Evolutionary conservation across 2,888 invertebrate genomes (phyloP), one percentile per base, ranked within the genome.

Genomic region (Tupiocoris notatus): DNA sequence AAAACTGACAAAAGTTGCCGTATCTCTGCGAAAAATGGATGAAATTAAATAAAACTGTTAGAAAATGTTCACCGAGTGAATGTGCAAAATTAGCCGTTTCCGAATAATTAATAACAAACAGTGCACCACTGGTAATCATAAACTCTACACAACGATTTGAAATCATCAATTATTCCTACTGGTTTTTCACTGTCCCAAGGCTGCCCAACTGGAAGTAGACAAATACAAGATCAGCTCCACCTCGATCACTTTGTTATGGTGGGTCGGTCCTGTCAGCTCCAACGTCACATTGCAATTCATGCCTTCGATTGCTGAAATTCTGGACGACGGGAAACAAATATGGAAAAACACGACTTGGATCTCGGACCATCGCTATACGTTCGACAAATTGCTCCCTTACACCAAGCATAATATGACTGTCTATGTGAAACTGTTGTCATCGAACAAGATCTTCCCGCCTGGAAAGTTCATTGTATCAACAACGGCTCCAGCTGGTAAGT

Each of bases 371-470:
- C 86, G 85, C 75, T 87, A 85, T 82, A 87, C 86, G 61, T 93
- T 94, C 81, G 86, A 85, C 0, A 83, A 87, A 71, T 84, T 94
- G 64, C 85, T 88, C 78, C 89, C 94, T 0, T 91, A 85, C 81
- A 92, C 92, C 0, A 85, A 86, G n/a, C 94, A 94, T 82, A 92
- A 92, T 80, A 86, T 93, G 77, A 93, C 93, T 0, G 90, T 94
- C 68, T 93, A 90, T 83, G 91, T 92, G 0, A 85, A 88, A 74
- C 85, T 87, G 79, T 87, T 88, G 79, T 87, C 87, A 0, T 87
- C 87, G 57, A 85, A 83, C 20, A 80, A 80, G 54, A 87, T 87
- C 0, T 90, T 89, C 78, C 87, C 90, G 0, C 91, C 93, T 0
- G 88, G 88, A 59, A 88, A 88, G 81, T 90, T 86, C 81, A 85